Evolutionary conservation across 2,113 vertebrate species (phyloP).

Genomic region (Microtus pennsylvanicus): DNA sequence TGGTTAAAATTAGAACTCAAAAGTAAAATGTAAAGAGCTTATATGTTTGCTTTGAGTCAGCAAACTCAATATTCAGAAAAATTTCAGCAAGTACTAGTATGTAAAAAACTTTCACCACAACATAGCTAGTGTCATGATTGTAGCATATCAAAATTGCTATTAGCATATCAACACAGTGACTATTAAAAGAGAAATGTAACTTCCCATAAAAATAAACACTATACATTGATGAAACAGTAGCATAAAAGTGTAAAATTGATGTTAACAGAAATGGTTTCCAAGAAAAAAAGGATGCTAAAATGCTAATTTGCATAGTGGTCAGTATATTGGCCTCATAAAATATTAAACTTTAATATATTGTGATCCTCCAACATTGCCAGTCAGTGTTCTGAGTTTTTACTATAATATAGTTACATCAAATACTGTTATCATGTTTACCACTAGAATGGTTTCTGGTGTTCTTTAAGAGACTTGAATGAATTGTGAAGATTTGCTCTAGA

Average conservation of each 20-base stretch:
- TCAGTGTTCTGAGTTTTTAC: background rate
- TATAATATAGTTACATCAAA: background rate
- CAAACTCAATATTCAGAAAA: constrained; percentile 1
- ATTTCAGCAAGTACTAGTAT: background rate
- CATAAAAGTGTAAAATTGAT: background rate
- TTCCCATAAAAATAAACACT: constrained; percentile 23
- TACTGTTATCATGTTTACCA: background rate
- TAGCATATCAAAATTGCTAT: background rate
- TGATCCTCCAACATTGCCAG: background rate
- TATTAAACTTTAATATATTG: constrained; percentile 4
- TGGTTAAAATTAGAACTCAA: constrained; percentile 26
- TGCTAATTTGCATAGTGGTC: background rate
- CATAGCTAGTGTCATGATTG: background rate
- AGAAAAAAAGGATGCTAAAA: constrained; percentile 49
- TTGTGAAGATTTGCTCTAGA: background rate
- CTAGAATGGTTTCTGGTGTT: background rate
- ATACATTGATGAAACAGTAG: background rate
- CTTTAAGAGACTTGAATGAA: background rate
- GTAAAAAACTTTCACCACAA: background rate
- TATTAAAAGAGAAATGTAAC: constrained; percentile 33
- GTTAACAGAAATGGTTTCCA: background rate
- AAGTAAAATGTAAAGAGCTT: constrained; percentile 38
- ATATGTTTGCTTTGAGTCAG: background rate
- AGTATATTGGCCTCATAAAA: background rate
- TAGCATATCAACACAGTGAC: background rate